phyloP scores from a whole-genome alignment of 2,797 vertebrate genomes.

The Atherinosoma microstoma region DNA sequence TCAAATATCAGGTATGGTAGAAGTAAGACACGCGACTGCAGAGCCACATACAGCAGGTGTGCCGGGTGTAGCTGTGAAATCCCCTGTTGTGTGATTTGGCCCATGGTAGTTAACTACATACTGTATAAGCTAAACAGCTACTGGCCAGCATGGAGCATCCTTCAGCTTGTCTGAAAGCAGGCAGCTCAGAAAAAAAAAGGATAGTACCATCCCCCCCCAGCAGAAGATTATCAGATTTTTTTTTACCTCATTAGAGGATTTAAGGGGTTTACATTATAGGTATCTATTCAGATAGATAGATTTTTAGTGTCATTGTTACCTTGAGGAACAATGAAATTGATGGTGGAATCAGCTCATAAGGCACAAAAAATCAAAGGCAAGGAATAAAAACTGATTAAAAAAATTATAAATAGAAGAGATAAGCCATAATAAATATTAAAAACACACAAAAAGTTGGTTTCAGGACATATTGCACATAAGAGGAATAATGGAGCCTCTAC shows the following conservation, averaged over 20 bases:
- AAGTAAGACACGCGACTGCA: conserved; percentile 13
- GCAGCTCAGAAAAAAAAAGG: neutral
- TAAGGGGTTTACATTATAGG: too few species aligned
- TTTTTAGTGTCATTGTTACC: too few species aligned
- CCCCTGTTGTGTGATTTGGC: conserved; percentile 44
- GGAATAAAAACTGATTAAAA: too few species aligned
- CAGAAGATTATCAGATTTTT: neutral
- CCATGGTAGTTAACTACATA: conserved; percentile 34
- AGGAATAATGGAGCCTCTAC: too few species aligned
- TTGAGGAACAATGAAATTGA: too few species aligned
- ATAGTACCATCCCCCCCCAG: neutral
- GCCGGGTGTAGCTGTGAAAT: conserved; percentile 21
- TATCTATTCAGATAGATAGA: too few species aligned
- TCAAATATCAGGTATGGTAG: neutral
- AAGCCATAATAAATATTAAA: too few species aligned
- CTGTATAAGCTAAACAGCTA: conserved; percentile 29
- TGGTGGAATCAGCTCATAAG: too few species aligned
- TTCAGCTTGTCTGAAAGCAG: conserved; percentile 20
- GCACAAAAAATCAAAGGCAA: too few species aligned
- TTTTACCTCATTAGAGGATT: neutral
- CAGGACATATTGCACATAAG: too few species aligned
- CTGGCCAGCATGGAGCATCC: conserved; percentile 21
- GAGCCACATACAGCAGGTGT: conserved; percentile 33
- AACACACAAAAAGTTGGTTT: too few species aligned
- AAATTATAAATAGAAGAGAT: too few species aligned